Conservation (phyloP, 2,113 vertebrate species). For the Eolophus roseicapilla region DNA sequence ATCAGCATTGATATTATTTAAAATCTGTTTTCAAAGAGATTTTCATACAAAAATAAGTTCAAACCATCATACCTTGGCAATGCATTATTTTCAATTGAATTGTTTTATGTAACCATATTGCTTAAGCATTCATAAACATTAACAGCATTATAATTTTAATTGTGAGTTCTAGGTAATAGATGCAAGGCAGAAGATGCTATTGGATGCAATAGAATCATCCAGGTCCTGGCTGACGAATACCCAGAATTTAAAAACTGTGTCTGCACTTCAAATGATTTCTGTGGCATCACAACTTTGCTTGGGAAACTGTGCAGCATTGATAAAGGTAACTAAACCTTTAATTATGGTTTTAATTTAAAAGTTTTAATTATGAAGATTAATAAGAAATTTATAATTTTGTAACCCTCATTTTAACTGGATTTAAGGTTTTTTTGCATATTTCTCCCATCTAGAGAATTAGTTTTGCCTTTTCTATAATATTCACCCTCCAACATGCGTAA, state of each 20-base stretch:
- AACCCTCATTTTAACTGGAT: background rate
- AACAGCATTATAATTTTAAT: slow-evolving; percentile 32
- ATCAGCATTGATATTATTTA: background rate
- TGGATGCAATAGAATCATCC: slow-evolving; percentile 79
- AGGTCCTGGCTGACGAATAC: slow-evolving; percentile 68
- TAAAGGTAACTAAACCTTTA: slow-evolving; percentile 75
- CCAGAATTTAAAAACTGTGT: slow-evolving; percentile 77
- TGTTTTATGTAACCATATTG: background rate
- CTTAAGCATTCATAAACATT: slow-evolving; percentile 2
- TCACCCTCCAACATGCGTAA: background rate
- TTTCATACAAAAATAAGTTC: background rate
- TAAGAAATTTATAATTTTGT: background rate
- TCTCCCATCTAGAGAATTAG: background rate
- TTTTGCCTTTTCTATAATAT: background rate
- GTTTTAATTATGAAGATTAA: background rate
- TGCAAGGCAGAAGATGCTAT: slow-evolving; percentile 76
- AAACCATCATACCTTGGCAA: background rate
- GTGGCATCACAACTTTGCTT: slow-evolving; percentile 70
- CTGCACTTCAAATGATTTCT: slow-evolving; percentile 75
- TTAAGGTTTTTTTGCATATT: background rate
- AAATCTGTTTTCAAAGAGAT: background rate
- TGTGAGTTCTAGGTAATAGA: slow-evolving; percentile 74
- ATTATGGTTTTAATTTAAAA: background rate
- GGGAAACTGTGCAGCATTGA: slow-evolving; percentile 70
- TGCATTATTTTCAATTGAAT: slow-evolving; percentile 2